phyloP scores from a whole-genome alignment of 2,797 vertebrate genomes.

The Melanogrammus aeglefinus region DNA sequence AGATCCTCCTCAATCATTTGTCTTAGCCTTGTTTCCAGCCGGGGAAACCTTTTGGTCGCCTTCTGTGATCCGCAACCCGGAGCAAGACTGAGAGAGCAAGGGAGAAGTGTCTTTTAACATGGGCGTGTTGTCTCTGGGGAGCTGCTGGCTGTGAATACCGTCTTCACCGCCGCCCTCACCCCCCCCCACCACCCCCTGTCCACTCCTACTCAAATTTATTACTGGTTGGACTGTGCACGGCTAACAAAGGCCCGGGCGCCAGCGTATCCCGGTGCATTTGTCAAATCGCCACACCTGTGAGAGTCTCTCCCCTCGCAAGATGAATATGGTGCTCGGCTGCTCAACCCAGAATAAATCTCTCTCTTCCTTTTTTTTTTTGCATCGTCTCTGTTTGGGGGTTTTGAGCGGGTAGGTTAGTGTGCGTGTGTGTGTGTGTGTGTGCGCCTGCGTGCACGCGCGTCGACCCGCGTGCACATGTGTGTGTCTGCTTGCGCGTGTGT shows the following conservation, averaged over 20 bases:
- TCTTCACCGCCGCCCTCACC: conserved; percentile 47
- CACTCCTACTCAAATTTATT: conserved; percentile 92
- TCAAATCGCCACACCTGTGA: conserved; percentile 92
- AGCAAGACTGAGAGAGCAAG: conserved; percentile 56
- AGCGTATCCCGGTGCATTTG: conserved; percentile 83
- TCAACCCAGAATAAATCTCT: conserved; percentile 88
- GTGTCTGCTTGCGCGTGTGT: no score
- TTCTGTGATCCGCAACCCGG: conserved; percentile 70
- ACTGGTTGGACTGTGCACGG: conserved; percentile 77
- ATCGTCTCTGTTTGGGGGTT: conserved; percentile 70
- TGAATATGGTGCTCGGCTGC: conserved; percentile 81
- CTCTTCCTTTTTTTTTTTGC: conserved; percentile 4
- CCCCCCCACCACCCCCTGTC: background rate
- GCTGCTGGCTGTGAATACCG: conserved; percentile 71
- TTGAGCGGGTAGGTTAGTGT: conserved; percentile 3
- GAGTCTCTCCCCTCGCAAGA: conserved; percentile 80
- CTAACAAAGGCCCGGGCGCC: conserved; percentile 80
- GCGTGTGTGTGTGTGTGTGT: no score
- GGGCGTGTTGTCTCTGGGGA: conserved; percentile 70
- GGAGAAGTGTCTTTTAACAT: conserved; percentile 75
- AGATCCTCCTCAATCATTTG: conserved; percentile 61
- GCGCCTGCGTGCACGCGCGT: no score
- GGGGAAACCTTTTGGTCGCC: conserved; percentile 57
- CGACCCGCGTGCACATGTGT: no score
- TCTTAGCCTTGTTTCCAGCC: conserved; percentile 32